phyloP scores from a whole-genome alignment of 2,113 vertebrate genomes.

The Salvelinus fontinalis region DNA sequence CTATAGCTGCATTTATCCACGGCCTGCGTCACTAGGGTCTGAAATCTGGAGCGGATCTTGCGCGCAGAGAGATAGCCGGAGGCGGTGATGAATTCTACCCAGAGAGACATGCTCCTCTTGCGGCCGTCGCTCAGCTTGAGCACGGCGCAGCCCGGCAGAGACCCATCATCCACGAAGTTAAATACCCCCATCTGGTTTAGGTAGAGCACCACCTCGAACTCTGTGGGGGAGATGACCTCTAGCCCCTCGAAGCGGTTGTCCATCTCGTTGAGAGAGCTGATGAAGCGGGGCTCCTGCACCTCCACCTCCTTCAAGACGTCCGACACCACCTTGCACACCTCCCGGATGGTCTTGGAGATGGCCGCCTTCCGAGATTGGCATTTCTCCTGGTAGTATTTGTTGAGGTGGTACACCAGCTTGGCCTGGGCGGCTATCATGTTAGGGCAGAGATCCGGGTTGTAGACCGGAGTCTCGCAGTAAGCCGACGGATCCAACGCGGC shows the following conservation, averaged over 20 bases:
- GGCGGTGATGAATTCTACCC: constrained; percentile 99
- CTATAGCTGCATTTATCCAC: constrained; percentile 99
- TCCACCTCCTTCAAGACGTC: constrained; percentile 98
- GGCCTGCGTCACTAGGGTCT: constrained; percentile 97
- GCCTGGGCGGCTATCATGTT: constrained; percentile 99
- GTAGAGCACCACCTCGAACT: constrained; percentile 98
- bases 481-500: constrained; percentile 99
- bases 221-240: constrained; percentile 95
- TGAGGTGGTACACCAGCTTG: constrained; percentile 98
- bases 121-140: constrained; percentile 98
- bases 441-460: constrained; percentile 99
- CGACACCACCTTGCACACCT: constrained; percentile 98
- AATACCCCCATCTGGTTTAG: constrained; percentile 99
- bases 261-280: constrained; percentile 98
- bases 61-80: constrained; percentile 98
- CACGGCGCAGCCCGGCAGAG: constrained; percentile 97
- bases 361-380: constrained; percentile 97
- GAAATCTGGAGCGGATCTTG: constrained; percentile 96
- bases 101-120: constrained; percentile 98
- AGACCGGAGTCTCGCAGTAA: constrained; percentile 99
- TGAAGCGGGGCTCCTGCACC: constrained; percentile 98
- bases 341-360: constrained; percentile 97
- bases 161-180: constrained; percentile 99
- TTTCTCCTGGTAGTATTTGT: constrained; percentile 99
- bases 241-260: constrained; percentile 97